Conservation (phyloP, 2,113 vertebrate genomes). For the Ictalurus furcatus region DNA sequence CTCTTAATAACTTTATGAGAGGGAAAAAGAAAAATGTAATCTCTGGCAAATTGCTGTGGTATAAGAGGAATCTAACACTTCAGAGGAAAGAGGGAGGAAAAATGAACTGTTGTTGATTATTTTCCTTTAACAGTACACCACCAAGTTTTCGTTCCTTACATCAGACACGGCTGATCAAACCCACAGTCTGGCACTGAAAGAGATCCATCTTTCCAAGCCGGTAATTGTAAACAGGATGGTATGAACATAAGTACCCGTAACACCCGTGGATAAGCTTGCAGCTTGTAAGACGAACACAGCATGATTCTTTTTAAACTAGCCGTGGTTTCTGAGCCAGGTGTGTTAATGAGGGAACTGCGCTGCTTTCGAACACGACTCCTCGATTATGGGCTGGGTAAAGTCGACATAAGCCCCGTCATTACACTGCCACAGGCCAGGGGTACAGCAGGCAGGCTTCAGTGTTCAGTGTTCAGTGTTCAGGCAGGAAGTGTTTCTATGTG, state of each 20-base stretch:
- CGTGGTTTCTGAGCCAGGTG: background rate
- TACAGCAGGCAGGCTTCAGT: background rate
- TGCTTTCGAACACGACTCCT: background rate
- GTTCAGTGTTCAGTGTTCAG: background rate
- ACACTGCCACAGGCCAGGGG: background rate
- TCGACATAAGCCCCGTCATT: background rate
- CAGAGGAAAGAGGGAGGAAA: background rate
- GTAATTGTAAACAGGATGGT: background rate
- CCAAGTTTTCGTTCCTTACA: background rate
- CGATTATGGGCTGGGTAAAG: slow-evolving; percentile 12
- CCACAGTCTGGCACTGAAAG: background rate
- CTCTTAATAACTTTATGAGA: no score
- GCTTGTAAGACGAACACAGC: background rate
- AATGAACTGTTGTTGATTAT: background rate
- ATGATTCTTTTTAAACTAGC: background rate
- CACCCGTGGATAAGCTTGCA: background rate
- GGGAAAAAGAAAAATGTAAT: background rate
- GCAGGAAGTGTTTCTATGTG: background rate
- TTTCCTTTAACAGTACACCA: background rate
- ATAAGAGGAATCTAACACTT: background rate
- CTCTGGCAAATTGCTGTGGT: background rate
- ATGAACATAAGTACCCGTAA: background rate
- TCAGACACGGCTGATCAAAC: background rate
- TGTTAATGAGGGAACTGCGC: background rate
- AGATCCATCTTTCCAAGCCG: background rate